phyloP scores from a whole-genome alignment of 2,888 invertebrate species.

The Adelphocoris suturalis region DNA sequence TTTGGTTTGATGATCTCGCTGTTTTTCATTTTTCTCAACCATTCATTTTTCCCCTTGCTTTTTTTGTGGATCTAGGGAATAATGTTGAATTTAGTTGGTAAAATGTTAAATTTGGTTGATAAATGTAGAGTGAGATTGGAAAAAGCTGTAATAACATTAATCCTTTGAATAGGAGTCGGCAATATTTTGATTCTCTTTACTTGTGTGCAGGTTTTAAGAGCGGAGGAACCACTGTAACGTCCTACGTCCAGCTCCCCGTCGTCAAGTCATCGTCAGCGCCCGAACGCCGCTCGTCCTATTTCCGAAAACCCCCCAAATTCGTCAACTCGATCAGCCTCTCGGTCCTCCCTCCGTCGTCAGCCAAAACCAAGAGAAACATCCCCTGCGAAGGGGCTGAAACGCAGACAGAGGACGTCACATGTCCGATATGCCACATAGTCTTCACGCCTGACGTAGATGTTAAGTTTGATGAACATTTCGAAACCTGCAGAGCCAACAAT shows the following conservation, averaged over 20 bases:
- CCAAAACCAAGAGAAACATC: conserved; percentile 38
- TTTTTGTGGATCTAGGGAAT: no score
- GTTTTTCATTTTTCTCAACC: no score
- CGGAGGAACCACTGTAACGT: conserved; percentile 70
- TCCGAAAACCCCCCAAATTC: conserved; percentile 62
- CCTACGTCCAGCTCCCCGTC: conserved; percentile 74
- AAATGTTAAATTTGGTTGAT: no score
- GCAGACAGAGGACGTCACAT: conserved; percentile 76
- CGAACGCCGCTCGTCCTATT: conserved; percentile 62
- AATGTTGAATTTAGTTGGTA: no score
- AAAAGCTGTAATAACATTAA: no score
- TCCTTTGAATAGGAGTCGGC: no score
- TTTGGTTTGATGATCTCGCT: no score
- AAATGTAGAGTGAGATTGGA: no score
- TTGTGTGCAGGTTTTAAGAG: conserved; percentile 51
- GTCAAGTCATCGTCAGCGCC: conserved; percentile 75
- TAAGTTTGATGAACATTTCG: conserved; percentile 77
- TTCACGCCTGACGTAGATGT: conserved; percentile 77
- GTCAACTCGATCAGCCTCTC: conserved; percentile 70
- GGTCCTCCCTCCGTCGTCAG: conserved; percentile 28
- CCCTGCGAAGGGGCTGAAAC: conserved; percentile 73
- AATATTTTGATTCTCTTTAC: no score
- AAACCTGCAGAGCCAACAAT: conserved; percentile 75
- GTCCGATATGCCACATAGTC: conserved; percentile 77
- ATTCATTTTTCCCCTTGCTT: no score